Evolutionary conservation across 1,140 invertebrate genomes (phyloP).

Genomic region (Caenorhabditis remanei): DNA sequence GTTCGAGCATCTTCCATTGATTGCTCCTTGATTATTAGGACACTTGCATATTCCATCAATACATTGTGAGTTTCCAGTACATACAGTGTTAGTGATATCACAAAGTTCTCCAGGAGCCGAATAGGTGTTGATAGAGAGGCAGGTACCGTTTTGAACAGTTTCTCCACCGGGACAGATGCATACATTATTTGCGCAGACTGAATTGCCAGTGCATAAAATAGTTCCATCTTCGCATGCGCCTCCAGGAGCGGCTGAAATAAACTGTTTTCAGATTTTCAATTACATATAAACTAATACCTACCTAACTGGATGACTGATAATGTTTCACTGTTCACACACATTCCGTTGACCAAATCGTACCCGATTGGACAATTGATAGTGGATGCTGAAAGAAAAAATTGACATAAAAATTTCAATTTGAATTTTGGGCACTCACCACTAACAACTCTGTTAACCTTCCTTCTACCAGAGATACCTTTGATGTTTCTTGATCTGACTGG

Average conservation of each 20-base stretch:
- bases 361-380: constrained; percentile 17
- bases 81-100: constrained; percentile 62
- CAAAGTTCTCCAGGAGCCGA: constrained; percentile 59
- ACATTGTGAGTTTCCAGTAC: constrained; percentile 64
- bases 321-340: constrained; percentile 55
- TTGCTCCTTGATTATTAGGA: constrained; percentile 53
- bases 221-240: constrained; percentile 59
- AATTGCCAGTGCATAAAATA: constrained; percentile 64
- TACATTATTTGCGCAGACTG: constrained; percentile 64
- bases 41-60: constrained; percentile 62
- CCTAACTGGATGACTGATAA: constrained; percentile 25
- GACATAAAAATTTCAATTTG: background rate
- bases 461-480: background rate
- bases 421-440: background rate
- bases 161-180: constrained; percentile 66
- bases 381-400: background rate
- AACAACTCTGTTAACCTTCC: constrained; percentile 40
- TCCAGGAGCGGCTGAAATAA: constrained; percentile 64
- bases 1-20: constrained; percentile 35
- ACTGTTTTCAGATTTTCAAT: background rate
- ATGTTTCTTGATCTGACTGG: constrained; percentile 15
- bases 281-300: background rate
- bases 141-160: constrained; percentile 59
- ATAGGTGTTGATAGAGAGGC: constrained; percentile 60
- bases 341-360: constrained; percentile 39